phyloP scores from a whole-genome alignment of 2,797 vertebrate species.

The Neosilurus mollespiculum region DNA sequence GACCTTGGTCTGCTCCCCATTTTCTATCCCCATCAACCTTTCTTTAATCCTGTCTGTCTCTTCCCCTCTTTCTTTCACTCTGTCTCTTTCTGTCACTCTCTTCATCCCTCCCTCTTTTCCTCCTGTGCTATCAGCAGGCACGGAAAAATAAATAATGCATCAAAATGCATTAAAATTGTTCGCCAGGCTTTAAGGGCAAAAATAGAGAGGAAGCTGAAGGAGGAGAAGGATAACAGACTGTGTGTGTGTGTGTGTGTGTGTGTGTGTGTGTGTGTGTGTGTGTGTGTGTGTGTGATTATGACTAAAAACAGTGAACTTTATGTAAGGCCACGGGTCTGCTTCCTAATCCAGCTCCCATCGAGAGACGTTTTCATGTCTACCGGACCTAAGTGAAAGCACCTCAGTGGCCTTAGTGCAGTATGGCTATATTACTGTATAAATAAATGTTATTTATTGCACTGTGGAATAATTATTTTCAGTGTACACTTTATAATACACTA shows the following conservation, averaged over 20 bases:
- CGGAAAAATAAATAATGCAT: slow-evolving; percentile 80
- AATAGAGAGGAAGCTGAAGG: slow-evolving; percentile 65
- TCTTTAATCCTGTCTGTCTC: slow-evolving; percentile 18
- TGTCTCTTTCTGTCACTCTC: slow-evolving; percentile 58
- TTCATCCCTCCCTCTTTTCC: slow-evolving; percentile 53
- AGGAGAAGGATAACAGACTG: slow-evolving; percentile 8
- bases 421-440: neutral
- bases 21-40: slow-evolving; percentile 67
- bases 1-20: slow-evolving; percentile 71
- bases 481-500: neutral
- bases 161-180: slow-evolving; percentile 78
- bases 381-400: slow-evolving; percentile 18
- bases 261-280: slow-evolving; percentile 46
- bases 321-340: slow-evolving; percentile 28
- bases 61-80: slow-evolving; percentile 39
- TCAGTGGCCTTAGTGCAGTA: neutral
- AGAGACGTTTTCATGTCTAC: slow-evolving; percentile 15
- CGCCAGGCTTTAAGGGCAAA: slow-evolving; percentile 71
- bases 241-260: slow-evolving; percentile 40
- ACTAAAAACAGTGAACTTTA: slow-evolving; percentile 53
- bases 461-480: neutral
- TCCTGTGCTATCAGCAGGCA: slow-evolving; percentile 70
- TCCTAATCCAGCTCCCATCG: slow-evolving; percentile 1
- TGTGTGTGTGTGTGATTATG: slow-evolving; percentile 58
- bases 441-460: neutral